Conservation (phyloP, 2,888 invertebrate genomes). For the Lasioglossum marginatum region DNA sequence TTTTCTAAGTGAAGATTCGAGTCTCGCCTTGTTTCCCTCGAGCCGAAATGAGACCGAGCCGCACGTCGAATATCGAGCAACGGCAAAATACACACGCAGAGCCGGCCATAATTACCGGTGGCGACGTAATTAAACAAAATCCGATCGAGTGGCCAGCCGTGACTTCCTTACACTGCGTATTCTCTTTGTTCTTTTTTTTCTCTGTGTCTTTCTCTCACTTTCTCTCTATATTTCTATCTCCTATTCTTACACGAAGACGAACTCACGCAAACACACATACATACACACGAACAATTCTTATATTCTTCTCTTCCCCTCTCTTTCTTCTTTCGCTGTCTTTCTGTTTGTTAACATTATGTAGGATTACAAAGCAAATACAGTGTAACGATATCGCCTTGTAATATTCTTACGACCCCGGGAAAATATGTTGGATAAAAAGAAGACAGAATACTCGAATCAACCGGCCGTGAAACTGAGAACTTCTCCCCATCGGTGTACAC, state of each 20-base stretch:
- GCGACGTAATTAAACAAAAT: constrained; percentile 51
- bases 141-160: constrained; percentile 70
- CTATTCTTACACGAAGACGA: neutral
- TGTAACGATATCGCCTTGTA: constrained; percentile 55
- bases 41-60: constrained; percentile 79
- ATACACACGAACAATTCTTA: neutral
- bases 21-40: constrained; percentile 80
- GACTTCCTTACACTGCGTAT: constrained; percentile 71
- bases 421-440: constrained; percentile 69
- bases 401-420: constrained; percentile 25
- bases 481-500: neutral
- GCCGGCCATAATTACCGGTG: constrained; percentile 39
- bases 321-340: neutral
- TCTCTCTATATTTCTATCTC: constrained; percentile 7
- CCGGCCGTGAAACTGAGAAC: neutral
- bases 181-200: constrained; percentile 61
- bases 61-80: constrained; percentile 74
- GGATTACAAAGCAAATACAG: constrained; percentile 53
- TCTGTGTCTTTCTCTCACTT: neutral
- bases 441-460: neutral
- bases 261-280: neutral
- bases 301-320: constrained; percentile 62
- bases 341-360: constrained; percentile 53
- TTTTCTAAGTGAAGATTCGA: constrained; percentile 83
- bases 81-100: constrained; percentile 56